Base-by-base conservation (phyloP, 2,888 invertebrate genomes). In the Lucinisca nassula region DNA sequence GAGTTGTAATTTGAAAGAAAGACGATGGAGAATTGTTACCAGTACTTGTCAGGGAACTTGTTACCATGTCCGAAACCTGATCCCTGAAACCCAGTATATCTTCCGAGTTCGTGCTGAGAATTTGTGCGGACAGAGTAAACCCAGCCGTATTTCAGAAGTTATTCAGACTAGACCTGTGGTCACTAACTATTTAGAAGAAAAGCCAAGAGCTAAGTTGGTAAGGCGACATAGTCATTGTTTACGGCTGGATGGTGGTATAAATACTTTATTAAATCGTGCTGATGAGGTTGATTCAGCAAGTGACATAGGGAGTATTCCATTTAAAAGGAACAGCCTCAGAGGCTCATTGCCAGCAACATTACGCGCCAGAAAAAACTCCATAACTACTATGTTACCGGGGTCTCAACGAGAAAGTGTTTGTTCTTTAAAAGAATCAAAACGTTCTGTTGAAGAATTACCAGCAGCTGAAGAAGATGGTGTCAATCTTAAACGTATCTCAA, bases 91-190 rank as follows among this genome's bases (percentile, higher is more conserved):
- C 0, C 79, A 86, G 14, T 95, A 94, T 79, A 74, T 90, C 51
- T 94, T 95, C 74, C 89, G 94, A 21, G 92, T 94, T 8, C 82
- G 94, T n/a, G 93, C 93, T 3, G 94, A 94, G 88, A 95, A 94
- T 85, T 79, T 94, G 32, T 90, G 82, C 75, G 94, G 94, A 8
- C 82, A 89, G 45, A 93, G 95, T 83, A 93, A 94, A 78, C 93
- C 94, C 21, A 92, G 94, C 85, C 79, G 88, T 14, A 76, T 88
- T 0, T 93, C 95, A 0, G 93, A 93, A 98, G 61, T 90, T n/a
- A 87, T 93, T 32, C 85, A 90, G 49, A 94, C 94, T 1, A 90
- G 89, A 73, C 75, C 83, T 3, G 79, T 86, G 14, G 83, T 81
- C 14, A 89, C 88, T 49, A 90, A 91, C 51, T 89, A 82, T 67